phyloP scores from a whole-genome alignment of 2,113 vertebrate genomes.

The Anser brachyrhynchus region DNA sequence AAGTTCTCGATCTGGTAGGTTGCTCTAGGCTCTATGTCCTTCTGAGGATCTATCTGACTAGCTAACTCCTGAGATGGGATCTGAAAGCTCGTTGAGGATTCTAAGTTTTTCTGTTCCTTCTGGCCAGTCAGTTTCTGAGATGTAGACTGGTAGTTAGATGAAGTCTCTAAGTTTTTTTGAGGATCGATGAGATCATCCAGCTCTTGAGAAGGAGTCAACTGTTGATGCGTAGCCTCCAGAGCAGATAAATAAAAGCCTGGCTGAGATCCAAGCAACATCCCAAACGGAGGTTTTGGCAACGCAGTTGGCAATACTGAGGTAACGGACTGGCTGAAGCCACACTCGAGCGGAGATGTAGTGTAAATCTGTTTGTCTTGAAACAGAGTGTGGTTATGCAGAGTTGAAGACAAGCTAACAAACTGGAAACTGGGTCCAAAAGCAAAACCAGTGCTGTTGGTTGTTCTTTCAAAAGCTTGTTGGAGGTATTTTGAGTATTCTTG shows the following conservation, averaged over 20 bases:
- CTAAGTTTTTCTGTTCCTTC: slow-evolving; percentile 91
- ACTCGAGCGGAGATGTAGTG: slow-evolving; percentile 92
- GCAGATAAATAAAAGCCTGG: slow-evolving; percentile 91
- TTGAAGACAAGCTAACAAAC: slow-evolving; percentile 91
- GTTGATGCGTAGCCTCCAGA: slow-evolving; percentile 93
- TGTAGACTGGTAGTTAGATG: slow-evolving; percentile 88
- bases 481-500: slow-evolving; percentile 99
- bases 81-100: slow-evolving; percentile 87
- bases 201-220: slow-evolving; percentile 98
- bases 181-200: slow-evolving; percentile 97
- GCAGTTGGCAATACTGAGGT: slow-evolving; percentile 93
- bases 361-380: slow-evolving; percentile 97
- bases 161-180: slow-evolving; percentile 86
- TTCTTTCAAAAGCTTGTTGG: slow-evolving; percentile 97
- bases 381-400: slow-evolving; percentile 89
- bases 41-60: slow-evolving; percentile 89
- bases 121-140: slow-evolving; percentile 91
- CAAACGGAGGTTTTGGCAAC: slow-evolving; percentile 95
- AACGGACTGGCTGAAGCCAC: slow-evolving; percentile 91
- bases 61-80: slow-evolving; percentile 91
- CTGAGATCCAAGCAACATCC: slow-evolving; percentile 93
- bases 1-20: slow-evolving; percentile 99
- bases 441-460: slow-evolving; percentile 93
- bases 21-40: slow-evolving; percentile 88
- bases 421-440: slow-evolving; percentile 89